Percentiles rank a stretch among this genome's conserved stretches.
Conservation (phyloP, 2,888 invertebrate genomes). For the Eremobia ochroleuca region DNA sequence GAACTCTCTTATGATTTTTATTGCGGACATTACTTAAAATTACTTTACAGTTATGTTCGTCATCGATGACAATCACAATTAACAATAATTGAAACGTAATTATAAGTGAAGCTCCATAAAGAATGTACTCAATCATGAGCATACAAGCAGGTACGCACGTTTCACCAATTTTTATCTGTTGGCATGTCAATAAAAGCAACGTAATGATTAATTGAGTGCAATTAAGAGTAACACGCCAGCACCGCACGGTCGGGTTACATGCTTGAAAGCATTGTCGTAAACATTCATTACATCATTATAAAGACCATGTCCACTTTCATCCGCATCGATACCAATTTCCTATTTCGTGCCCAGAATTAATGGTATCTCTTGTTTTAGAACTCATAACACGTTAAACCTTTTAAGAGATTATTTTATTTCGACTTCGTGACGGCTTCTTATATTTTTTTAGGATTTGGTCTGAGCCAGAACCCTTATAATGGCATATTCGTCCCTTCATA, state of each 20-base stretch:
- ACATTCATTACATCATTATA: slow-evolving; percentile 37
- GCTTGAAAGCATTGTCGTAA: slow-evolving; percentile 41
- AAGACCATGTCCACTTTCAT: slow-evolving; percentile 16
- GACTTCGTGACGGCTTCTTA: slow-evolving; percentile 28
- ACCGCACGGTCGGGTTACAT: slow-evolving; percentile 25
- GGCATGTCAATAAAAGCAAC: slow-evolving; percentile 63
- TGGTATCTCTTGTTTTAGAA: slow-evolving; percentile 35
- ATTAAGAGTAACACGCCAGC: slow-evolving; percentile 63
- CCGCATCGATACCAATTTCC: slow-evolving; percentile 6
- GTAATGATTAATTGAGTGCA: slow-evolving; percentile 64
- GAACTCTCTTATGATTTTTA: neutral
- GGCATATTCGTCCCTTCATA: slow-evolving; percentile 58
- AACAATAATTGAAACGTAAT: slow-evolving; percentile 37
- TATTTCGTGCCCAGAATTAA: slow-evolving; percentile 16
- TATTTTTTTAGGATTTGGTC: slow-evolving; percentile 63
- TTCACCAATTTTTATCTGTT: slow-evolving; percentile 66
- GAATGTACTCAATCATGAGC: slow-evolving; percentile 48
- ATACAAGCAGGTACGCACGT: slow-evolving; percentile 53
- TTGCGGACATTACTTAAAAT: neutral
- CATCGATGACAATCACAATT: slow-evolving; percentile 30
- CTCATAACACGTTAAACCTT: slow-evolving; percentile 52
- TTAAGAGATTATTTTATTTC: slow-evolving; percentile 53
- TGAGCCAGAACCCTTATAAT: slow-evolving; percentile 58
- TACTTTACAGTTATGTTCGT: slow-evolving; percentile 4
- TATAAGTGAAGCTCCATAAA: slow-evolving; percentile 45